phyloP scores from a whole-genome alignment of 2,888 invertebrate species.

The Stictocephala bisonia region DNA sequence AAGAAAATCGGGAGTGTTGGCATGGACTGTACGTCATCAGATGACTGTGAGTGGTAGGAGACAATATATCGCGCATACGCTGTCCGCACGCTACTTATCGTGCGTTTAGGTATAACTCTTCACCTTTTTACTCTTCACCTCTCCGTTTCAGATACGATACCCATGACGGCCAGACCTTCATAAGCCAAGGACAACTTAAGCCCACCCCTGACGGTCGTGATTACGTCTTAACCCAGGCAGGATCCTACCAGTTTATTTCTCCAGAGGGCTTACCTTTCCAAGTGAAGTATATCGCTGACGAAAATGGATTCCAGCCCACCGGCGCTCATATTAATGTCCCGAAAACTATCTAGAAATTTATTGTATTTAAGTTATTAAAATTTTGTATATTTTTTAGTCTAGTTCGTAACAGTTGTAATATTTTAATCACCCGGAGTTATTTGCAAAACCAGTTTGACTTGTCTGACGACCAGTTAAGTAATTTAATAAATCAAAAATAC shows the following conservation, averaged over 20 bases:
- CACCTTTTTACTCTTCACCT: too few species aligned
- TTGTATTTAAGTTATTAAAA: too few species aligned
- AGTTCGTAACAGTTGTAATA: too few species aligned
- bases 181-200: slow-evolving; percentile 28
- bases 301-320: slow-evolving; percentile 59
- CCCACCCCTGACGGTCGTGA: neutral
- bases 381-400: too few species aligned
- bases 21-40: neutral
- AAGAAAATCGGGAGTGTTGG: too few species aligned
- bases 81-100: too few species aligned
- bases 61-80: too few species aligned
- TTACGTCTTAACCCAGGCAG: slow-evolving; percentile 58
- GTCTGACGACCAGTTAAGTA: too few species aligned
- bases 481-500: too few species aligned
- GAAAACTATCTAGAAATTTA: too few species aligned
- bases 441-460: too few species aligned
- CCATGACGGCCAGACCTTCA: slow-evolving; percentile 17
- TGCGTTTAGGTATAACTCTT: neutral
- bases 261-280: slow-evolving; percentile 66
- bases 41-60: neutral
- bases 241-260: slow-evolving; percentile 70
- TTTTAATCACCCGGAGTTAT: too few species aligned
- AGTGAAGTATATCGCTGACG: slow-evolving; percentile 59
- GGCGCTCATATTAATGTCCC: slow-evolving; percentile 46
- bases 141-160: slow-evolving; percentile 11